phyloP scores from a whole-genome alignment of 2,113 vertebrate species.

The Cyprinodon brontotheroides region DNA sequence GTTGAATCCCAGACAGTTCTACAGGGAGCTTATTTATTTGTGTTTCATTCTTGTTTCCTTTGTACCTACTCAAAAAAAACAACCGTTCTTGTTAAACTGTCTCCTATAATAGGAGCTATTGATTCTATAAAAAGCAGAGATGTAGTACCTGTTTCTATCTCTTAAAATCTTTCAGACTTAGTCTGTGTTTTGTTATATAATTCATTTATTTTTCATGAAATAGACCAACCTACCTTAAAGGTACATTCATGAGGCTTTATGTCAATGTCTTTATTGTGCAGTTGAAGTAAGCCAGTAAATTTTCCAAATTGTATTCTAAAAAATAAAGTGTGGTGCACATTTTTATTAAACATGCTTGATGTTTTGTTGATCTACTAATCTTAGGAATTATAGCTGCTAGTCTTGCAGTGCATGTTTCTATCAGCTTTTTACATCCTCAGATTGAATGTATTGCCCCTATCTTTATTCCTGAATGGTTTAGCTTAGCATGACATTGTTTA shows the following conservation, averaged over 20 bases:
- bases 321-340: neutral
- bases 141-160: neutral
- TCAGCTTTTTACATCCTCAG: neutral
- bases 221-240: neutral
- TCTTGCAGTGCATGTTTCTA: neutral
- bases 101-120: neutral
- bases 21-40: neutral
- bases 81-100: neutral
- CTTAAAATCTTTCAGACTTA: neutral
- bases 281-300: neutral
- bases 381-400: neutral
- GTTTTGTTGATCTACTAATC: too few relatives aligned
- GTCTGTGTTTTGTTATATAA: neutral
- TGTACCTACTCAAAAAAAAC: conserved; percentile 6
- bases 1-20: conserved; percentile 19
- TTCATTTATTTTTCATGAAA: neutral
- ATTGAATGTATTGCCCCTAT: neutral
- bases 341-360: neutral
- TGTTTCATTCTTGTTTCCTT: conserved; percentile 27
- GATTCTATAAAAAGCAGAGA: neutral
- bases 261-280: neutral
- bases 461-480: neutral
- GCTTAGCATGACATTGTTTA: neutral
- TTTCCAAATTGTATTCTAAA: neutral
- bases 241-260: neutral